These are phyloP conservation scores for Nomia melanderi DNA, from an alignment of 1,140 invertebrate genomes.

Conservation along the genomic window DNA sequence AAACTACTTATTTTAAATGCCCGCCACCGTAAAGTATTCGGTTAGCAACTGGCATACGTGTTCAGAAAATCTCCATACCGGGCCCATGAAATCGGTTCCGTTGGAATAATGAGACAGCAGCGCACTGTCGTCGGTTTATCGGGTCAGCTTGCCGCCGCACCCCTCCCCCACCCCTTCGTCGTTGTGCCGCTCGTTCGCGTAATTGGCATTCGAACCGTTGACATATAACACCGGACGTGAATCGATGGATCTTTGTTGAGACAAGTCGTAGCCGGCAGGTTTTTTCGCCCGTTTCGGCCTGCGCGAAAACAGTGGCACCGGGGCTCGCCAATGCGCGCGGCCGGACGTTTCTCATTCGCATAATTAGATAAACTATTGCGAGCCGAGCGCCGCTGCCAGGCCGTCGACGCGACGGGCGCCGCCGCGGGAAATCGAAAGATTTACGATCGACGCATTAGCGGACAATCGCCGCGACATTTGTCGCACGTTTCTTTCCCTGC, in stretches of 20 bases:
- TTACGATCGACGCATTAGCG: conserved; percentile 34
- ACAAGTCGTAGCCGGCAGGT: not conserved
- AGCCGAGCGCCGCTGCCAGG: not conserved
- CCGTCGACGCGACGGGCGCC: not conserved
- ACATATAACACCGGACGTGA: not conserved
- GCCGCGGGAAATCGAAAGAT: conserved; percentile 25
- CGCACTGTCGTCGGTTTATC: conserved; percentile 3
- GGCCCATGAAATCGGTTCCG: not conserved
- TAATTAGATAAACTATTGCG: conserved; percentile 33
- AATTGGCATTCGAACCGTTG: conserved; percentile 2
- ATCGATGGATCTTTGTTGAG: conserved; percentile 4
- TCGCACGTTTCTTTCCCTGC: not conserved
- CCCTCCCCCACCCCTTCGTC: too few relatives aligned
- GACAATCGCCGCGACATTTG: conserved; percentile 23
- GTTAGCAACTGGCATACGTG: not conserved
- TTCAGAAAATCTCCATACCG: not conserved
- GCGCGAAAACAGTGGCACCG: not conserved
- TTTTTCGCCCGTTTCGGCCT: not conserved
- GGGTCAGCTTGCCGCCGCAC: too few relatives aligned
- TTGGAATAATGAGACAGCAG: not conserved
- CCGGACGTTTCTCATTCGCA: conserved; percentile 6
- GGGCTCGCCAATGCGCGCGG: not conserved
- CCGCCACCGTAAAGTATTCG: too few relatives aligned
- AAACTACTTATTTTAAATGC: too few relatives aligned
- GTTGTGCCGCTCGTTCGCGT: too few relatives aligned